A percentile compares a stretch with the other conserved stretches of the same genome.
Evolutionary conservation across 2,888 invertebrate genomes (phyloP).

Genomic region (Lithodes maja): DNA sequence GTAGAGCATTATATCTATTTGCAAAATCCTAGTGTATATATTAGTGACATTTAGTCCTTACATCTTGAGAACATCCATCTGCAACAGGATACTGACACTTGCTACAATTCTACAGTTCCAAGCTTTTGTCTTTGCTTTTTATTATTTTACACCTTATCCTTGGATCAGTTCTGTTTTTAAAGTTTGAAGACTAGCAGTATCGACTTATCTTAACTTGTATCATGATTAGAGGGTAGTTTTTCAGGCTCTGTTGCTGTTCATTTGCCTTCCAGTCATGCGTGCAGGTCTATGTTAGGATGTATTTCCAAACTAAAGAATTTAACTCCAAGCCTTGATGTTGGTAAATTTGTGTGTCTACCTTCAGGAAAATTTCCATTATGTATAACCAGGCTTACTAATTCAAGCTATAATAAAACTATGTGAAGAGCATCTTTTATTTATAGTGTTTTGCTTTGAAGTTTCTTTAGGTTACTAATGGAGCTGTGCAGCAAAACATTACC

Average conservation of each 20-base stretch:
- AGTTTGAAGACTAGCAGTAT: not conserved
- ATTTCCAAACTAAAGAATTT: not conserved
- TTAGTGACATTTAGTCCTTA: not conserved
- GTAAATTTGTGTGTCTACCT: too few relatives aligned
- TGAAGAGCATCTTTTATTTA: too few relatives aligned
- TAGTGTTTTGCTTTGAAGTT: too few relatives aligned
- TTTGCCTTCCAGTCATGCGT: not conserved
- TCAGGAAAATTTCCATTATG: too few relatives aligned
- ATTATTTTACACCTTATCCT: conserved; percentile 45
- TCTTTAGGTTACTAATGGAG: too few relatives aligned
- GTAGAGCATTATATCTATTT: not conserved
- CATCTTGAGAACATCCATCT: conserved; percentile 11
- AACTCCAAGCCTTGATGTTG: too few relatives aligned
- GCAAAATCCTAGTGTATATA: not conserved
- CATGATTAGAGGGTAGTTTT: not conserved
- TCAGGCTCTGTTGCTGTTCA: not conserved
- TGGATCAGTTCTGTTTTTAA: conserved; percentile 19
- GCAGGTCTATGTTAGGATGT: not conserved
- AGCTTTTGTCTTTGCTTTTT: not conserved
- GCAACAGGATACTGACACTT: not conserved
- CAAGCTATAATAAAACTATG: too few relatives aligned
- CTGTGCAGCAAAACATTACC: too few relatives aligned
- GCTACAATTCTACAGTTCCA: conserved; percentile 51
- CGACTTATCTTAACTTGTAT: not conserved
- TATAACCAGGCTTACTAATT: too few relatives aligned